Evolutionary conservation across 2,888 invertebrate species (phyloP).

Genomic region (Heliconius erato): DNA sequence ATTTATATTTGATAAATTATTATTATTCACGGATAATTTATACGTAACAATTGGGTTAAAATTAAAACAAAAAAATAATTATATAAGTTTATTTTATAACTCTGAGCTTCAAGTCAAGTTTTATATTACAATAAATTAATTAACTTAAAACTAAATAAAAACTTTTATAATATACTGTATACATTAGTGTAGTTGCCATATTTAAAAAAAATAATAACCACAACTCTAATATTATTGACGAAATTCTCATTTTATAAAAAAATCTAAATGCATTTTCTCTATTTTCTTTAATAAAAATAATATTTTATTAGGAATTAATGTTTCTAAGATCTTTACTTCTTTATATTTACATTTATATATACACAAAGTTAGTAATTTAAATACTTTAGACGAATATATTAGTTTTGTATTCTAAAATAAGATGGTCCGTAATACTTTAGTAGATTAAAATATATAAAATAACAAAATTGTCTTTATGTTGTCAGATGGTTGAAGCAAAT

Average conservation of each 20-base stretch:
- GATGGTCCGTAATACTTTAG: conserved; percentile 14
- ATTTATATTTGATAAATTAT: no score
- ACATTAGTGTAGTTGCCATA: conserved; percentile 27
- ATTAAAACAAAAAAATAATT: conserved; percentile 12
- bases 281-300: background rate
- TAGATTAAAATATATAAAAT: background rate
- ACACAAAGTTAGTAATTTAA: conserved; percentile 8
- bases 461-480: background rate
- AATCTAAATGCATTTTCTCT: conserved; percentile 4
- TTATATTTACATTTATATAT: conserved; percentile 22
- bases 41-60: background rate
- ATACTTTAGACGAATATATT: background rate
- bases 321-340: conserved; percentile 10
- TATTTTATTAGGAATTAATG: conserved; percentile 6
- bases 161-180: conserved; percentile 11
- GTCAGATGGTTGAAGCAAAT: background rate
- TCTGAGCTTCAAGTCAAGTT: conserved; percentile 30
- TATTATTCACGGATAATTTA: no score
- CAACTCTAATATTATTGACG: background rate
- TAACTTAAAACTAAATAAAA: conserved; percentile 25
- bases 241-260: background rate
- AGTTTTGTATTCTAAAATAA: background rate
- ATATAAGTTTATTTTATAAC: conserved; percentile 33
- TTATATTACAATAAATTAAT: conserved; percentile 43
- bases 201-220: background rate